Evolutionary conservation across 2,888 invertebrate species (phyloP), one percentile per base, ranked within the genome.

Genomic region (Drosophila kanekoi): DNA sequence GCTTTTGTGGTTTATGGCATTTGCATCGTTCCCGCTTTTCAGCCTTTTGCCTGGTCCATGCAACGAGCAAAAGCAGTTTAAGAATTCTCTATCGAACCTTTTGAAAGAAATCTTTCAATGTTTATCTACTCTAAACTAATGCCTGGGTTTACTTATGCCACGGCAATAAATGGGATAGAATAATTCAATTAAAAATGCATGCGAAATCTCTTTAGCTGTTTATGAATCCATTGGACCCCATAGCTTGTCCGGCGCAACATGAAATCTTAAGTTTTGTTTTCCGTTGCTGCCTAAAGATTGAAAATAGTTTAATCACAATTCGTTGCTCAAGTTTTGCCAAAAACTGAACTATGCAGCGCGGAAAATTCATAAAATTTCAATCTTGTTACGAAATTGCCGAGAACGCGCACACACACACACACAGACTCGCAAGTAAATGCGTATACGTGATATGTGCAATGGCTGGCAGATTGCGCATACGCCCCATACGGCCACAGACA

Each of bases 391-490:
- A 57, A 53, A 54, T 62, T 45, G 33, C n/a, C 44, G 54, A n/a
- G 5, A 20, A 33, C 11, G 41, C 11, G 18, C 18, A 23, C 14
- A 43, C 14, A 28, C 20, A 37, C 23, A 57, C 44, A 10, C 40
- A 33, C 13, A 44, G 35, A 8, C 9, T 6, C 3, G 18, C n/a
- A 20, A n/a, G 23, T 32, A 33, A 11, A 38, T 18, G 37, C 9
- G 13, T 16, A 44, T 37, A 58, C 32, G 49, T 47, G 20, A 33
- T 41, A 20, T 37, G 49, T 28, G 14, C 9, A 56, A 32, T 4
- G 38, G 28, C n/a, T 33, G 32, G 37, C 10, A 52, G 13, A 71
- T 71, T 71, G 51, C 51, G 51, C 13, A 70, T 65, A 60, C 60
- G 56, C 28, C 40, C 13, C 13, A 20, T 40, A 35, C 1, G 20